Base-by-base conservation (phyloP, 2,113 vertebrate genomes). In the Panthera tigris region DNA sequence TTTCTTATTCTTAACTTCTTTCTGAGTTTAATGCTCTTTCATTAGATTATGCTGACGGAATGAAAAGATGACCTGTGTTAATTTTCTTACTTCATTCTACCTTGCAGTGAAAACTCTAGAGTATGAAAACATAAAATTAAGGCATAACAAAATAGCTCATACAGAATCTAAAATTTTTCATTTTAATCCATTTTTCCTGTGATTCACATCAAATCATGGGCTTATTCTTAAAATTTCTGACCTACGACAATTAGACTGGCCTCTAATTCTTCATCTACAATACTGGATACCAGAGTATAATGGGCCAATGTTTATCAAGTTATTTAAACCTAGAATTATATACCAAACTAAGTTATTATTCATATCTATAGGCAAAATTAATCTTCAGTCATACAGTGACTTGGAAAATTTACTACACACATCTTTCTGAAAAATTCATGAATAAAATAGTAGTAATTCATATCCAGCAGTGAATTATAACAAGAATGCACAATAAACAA, bases 391-490 rank as follows among this genome's bases (percentile, higher is more conserved):
- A 88, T 80, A 68, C 3, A 78, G 52, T 63, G 31, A 79, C 18
- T 71, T 71, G 14, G 8, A 68, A 61, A 83, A 8, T 76, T 82
- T 36, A 41, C 19, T 23, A 7, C 7, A 48, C 33, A 63, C 4
- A 66, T 1, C 8, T 74, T 96, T 81, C 29, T 90, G 31, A 93
- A 96, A 91, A 86, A 68, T 48, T 80, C 21, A 87, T 65, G 4
- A 93, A 90, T 90, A 73, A 87, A 65, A 95, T 91, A 86, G 52
- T 86, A 95, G 33, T 69, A 86, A n/a, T 80, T 82, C 69, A 91
- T 91, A 71, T 2, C 41, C 19, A 82, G 25, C 65, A 95, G 19
- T 52, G 12, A 91, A 74, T 91, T 84, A 41, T 41, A 85, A 93
- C 11, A 95, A 92, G 41, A 85, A 80, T 50, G 41, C 3, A 33